Evolutionary conservation across 2,797 vertebrate species (phyloP), one percentile per base, ranked within the genome.

Genomic region (Anolis apletophallus): DNA sequence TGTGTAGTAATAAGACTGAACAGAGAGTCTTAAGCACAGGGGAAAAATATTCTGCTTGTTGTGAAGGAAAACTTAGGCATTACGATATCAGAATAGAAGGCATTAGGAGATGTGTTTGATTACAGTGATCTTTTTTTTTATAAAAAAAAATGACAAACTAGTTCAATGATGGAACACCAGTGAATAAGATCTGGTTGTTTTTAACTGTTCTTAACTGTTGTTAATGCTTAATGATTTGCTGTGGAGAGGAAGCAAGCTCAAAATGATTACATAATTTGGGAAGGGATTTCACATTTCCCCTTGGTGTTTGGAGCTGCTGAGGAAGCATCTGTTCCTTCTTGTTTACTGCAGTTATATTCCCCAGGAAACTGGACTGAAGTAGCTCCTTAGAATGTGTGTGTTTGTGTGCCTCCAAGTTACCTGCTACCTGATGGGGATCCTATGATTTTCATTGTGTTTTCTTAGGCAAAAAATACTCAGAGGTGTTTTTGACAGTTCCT

Each of bases 321-420:
- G 86, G 81, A 87, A 84, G 81, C 86, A 87, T 46, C 86, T 87
- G 81, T 67, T 73, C 55, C 84, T 64, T 78, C 76, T 67, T 87
- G 81, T 87, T 87, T 80, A 74, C 76, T 79, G 32, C 74, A 52
- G 34, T 73, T 61, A 40, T 46, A 73, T 77, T 87, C 68, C 68
- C 26, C 68, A 84, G 86, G 86, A 87, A 74, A 46, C 46, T n/a
- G 55, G 68, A 40, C 57, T n/a, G 23, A 87, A 71, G 69, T n/a
- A 59, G 29, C 19, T 80, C 50, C 81, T 84, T 69, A 54, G 68
- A 64, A 80, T 12, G 16, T 40, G 46, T 79, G 9, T 67, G 26
- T 64, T 7, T 61, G 5, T 61, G 23, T 10, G 23, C 61, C 61
- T 64, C 26, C 61, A 64, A 64, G 61, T 29, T 9, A 8, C 7